Percentiles rank a stretch among this genome's conserved stretches.
Evolutionary conservation across 2,888 invertebrate genomes (phyloP).

Genomic region (Melinaea menophilus): DNA sequence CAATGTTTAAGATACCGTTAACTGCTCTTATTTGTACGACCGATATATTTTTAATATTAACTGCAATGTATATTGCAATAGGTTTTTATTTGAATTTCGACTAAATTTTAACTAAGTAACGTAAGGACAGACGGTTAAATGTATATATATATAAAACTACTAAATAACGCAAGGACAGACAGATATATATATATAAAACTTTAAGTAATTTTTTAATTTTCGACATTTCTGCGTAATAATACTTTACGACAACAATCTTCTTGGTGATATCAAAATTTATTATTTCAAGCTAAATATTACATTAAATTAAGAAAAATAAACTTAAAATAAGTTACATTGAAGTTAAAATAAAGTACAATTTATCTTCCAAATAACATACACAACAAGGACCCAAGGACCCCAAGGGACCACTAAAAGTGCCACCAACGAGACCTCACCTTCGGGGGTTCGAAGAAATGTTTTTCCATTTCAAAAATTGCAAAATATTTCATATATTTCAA

Average conservation of each 20-base stretch:
- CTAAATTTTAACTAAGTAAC: too few relatives aligned
- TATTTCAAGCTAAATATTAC: neutral
- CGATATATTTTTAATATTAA: neutral
- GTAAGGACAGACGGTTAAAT: too few relatives aligned
- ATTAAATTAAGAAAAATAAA: neutral
- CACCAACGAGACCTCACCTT: slow-evolving; percentile 8
- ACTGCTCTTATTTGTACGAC: slow-evolving; percentile 14
- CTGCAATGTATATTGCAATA: neutral
- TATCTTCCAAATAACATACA: slow-evolving; percentile 14
- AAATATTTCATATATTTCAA: slow-evolving; percentile 1
- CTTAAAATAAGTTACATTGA: neutral
- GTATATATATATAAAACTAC: too few relatives aligned
- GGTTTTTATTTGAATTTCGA: neutral
- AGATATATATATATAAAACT: too few relatives aligned
- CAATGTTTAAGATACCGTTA: slow-evolving; percentile 21
- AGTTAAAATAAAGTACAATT: neutral
- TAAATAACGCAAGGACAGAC: too few relatives aligned
- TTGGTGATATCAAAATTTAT: neutral
- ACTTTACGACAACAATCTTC: too few relatives aligned
- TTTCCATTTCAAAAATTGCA: neutral
- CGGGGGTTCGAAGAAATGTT: neutral
- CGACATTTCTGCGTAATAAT: too few relatives aligned
- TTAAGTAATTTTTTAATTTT: too few relatives aligned
- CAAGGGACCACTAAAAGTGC: slow-evolving; percentile 17
- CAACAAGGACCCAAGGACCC: slow-evolving; percentile 6